phyloP scores from a whole-genome alignment of 2,888 invertebrate species.

The Norana najaformis region DNA sequence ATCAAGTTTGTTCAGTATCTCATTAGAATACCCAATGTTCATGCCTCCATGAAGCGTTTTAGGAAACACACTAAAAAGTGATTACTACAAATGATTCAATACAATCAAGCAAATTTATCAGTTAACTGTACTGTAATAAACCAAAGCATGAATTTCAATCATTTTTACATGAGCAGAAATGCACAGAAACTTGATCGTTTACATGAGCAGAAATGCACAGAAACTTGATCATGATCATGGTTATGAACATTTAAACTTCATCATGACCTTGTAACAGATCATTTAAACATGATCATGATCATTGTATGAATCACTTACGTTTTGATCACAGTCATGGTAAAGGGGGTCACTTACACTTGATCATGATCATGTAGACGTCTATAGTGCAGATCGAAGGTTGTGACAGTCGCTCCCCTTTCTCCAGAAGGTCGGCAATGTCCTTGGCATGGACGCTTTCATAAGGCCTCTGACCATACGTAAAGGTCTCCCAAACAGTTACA shows the following conservation, averaged over 20 bases:
- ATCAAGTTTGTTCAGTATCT: too few species aligned
- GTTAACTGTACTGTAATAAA: neutral
- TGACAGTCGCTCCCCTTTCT: conserved; percentile 87
- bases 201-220: conserved; percentile 34
- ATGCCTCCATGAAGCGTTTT: neutral
- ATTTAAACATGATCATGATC: conserved; percentile 88
- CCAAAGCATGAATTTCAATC: conserved; percentile 1
- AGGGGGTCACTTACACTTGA: conserved; percentile 73
- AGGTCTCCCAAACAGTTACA: conserved; percentile 96
- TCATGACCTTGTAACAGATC: conserved; percentile 95
- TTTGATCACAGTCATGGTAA: neutral
- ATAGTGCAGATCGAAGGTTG: conserved; percentile 92
- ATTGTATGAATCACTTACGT: conserved; percentile 64
- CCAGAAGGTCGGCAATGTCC: conserved; percentile 88
- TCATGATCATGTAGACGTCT: conserved; percentile 94
- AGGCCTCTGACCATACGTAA: conserved; percentile 87
- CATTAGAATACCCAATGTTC: neutral
- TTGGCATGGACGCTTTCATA: conserved; percentile 88
- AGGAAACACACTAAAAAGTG: neutral
- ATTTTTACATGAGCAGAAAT: neutral
- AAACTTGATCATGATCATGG: conserved; percentile 92
- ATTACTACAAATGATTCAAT: neutral
- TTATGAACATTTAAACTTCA: conserved; percentile 86
- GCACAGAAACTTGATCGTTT: too few species aligned
- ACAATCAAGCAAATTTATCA: neutral